phyloP scores from a whole-genome alignment of 2,888 invertebrate genomes.

The Napeogenes inachia region DNA sequence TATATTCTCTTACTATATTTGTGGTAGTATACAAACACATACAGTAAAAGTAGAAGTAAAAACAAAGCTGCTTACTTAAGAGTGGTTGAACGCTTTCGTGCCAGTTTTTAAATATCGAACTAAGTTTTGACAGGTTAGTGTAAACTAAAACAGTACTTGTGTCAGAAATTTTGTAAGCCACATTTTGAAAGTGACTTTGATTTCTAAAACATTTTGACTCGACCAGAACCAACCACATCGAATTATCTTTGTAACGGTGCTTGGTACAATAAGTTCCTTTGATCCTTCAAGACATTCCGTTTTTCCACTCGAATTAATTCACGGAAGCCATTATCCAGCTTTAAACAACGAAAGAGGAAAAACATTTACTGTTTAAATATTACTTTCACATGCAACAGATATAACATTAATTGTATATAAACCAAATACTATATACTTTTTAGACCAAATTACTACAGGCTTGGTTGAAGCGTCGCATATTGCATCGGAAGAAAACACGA shows the following conservation, averaged over 20 bases:
- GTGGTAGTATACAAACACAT: no score
- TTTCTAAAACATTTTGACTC: neutral
- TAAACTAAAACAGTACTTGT: neutral
- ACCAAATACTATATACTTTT: no score
- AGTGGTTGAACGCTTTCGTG: constrained; percentile 1
- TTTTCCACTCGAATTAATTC: neutral
- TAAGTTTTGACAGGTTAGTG: constrained; percentile 1
- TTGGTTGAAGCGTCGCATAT: neutral
- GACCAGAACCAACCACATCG: constrained; percentile 18
- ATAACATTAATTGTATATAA: no score
- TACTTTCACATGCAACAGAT: no score
- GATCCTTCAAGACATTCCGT: constrained; percentile 5
- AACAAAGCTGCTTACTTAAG: neutral
- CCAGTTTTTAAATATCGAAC: neutral
- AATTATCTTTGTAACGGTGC: constrained; percentile 21
- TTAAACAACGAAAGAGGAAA: no score
- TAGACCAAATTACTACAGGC: no score
- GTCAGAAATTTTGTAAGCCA: constrained; percentile 3
- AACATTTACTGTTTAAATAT: no score
- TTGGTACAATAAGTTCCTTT: constrained; percentile 26
- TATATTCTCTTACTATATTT: no score
- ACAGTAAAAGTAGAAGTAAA: neutral
- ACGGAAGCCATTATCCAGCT: no score
- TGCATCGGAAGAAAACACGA: no score
- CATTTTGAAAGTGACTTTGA: neutral